Percentiles rank a stretch among this genome's conserved stretches.
These are phyloP conservation scores for Opisthocomus hoazin DNA, from an alignment of 2,113 vertebrate genomes.

Conservation along the genomic window DNA sequence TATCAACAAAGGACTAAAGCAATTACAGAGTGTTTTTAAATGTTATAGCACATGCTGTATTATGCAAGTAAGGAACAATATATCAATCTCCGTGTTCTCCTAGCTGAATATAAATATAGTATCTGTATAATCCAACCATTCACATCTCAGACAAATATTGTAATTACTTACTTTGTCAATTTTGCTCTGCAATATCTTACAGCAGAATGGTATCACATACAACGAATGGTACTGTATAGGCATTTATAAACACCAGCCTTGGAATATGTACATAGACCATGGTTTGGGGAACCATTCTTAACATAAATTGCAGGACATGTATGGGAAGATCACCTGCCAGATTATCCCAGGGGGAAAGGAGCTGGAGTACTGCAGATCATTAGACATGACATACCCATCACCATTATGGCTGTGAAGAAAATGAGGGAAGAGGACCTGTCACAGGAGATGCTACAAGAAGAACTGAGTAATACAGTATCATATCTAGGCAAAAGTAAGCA, in stretches of 20 bases:
- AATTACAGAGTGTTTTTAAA: neutral
- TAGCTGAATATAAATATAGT: neutral
- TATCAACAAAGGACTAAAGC: slow-evolving; percentile 11
- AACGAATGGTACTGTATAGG: neutral
- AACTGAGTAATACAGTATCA: neutral
- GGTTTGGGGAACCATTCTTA: neutral
- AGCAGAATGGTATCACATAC: neutral
- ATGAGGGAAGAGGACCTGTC: neutral
- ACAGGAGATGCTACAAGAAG: neutral
- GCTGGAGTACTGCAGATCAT: neutral
- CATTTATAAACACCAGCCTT: neutral
- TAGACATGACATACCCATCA: neutral
- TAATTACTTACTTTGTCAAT: neutral
- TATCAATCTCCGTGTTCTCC: slow-evolving; percentile 5
- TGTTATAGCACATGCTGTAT: neutral
- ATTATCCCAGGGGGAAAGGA: neutral
- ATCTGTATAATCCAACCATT: neutral
- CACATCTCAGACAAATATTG: neutral
- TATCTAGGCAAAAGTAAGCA: neutral
- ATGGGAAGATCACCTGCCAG: neutral
- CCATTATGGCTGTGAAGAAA: neutral
- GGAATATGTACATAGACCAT: neutral
- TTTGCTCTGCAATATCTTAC: neutral
- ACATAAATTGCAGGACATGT: neutral
- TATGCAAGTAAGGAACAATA: slow-evolving; percentile 18